These are phyloP conservation scores for Drosophila kikkawai DNA, from an alignment of 1,140 invertebrate genomes.

Conservation along the genomic window DNA sequence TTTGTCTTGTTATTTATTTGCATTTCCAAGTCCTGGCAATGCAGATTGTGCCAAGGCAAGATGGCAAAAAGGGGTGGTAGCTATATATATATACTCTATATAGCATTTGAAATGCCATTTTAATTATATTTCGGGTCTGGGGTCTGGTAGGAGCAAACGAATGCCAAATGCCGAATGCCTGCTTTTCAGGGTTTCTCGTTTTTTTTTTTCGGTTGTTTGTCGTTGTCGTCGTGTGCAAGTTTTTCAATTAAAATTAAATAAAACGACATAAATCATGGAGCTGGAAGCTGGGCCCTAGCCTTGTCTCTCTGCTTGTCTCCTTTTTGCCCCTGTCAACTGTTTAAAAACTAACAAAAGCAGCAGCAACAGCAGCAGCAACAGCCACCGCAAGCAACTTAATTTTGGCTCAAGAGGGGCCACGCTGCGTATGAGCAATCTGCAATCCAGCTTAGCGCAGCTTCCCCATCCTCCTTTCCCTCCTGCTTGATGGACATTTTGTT, in stretches of 20 bases:
- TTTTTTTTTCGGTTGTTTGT: slow-evolving; percentile 31
- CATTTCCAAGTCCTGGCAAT: slow-evolving; percentile 45
- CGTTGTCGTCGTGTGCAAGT: slow-evolving; percentile 53
- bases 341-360: slow-evolving; percentile 55
- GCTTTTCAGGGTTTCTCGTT: slow-evolving; percentile 33
- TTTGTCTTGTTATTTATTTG: slow-evolving; percentile 78
- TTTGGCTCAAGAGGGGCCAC: slow-evolving; percentile 55
- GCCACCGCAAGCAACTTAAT: slow-evolving; percentile 73
- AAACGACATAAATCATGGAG: slow-evolving; percentile 78
- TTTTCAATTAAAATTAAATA: slow-evolving; percentile 84
- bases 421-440: slow-evolving; percentile 74
- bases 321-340: slow-evolving; percentile 23
- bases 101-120: slow-evolving; percentile 78
- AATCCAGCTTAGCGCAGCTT: slow-evolving; percentile 25
- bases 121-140: slow-evolving; percentile 77
- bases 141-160: slow-evolving; percentile 1
- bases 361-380: slow-evolving; percentile 11
- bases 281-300: slow-evolving; percentile 4
- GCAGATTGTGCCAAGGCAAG: slow-evolving; percentile 46
- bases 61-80: slow-evolving; percentile 6
- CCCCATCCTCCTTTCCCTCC: not conserved
- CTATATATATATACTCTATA: not conserved
- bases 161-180: slow-evolving; percentile 8
- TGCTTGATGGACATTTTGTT: slow-evolving; percentile 49
- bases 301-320: slow-evolving; percentile 19